Evolutionary conservation across 2,113 vertebrate species (phyloP).

Genomic region (Zingel zingel): DNA sequence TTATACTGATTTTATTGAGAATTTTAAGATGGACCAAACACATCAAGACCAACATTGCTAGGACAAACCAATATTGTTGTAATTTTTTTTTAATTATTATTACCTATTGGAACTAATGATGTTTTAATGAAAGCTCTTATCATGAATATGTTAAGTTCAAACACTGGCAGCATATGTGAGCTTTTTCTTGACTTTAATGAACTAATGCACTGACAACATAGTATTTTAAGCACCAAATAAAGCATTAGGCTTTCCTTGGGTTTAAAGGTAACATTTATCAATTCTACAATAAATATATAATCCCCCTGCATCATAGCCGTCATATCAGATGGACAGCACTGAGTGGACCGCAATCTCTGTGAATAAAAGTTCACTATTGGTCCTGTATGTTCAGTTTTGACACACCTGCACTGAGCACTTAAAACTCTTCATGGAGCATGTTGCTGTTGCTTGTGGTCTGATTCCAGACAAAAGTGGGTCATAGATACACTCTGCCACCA

Average conservation of each 20-base stretch:
- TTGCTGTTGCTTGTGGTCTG: neutral
- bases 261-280: neutral
- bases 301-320: neutral
- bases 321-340: neutral
- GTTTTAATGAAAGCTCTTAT: neutral
- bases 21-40: neutral
- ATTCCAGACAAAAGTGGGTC: neutral
- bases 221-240: neutral
- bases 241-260: neutral
- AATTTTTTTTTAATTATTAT: rapidly evolving
- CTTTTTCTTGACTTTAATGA: neutral
- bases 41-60: no score
- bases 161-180: neutral
- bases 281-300: neutral
- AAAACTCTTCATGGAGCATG: neutral
- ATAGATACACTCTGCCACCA: conserved; percentile 52
- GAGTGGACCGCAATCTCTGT: neutral
- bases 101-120: neutral
- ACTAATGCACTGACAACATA: neutral
- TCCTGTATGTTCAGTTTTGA: neutral
- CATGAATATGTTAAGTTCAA: neutral
- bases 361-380: neutral
- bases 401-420: neutral
- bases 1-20: neutral
- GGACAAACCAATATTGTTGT: neutral